Conservation (phyloP, 2,888 invertebrate genomes). For the Sarcophaga carnaria region DNA sequence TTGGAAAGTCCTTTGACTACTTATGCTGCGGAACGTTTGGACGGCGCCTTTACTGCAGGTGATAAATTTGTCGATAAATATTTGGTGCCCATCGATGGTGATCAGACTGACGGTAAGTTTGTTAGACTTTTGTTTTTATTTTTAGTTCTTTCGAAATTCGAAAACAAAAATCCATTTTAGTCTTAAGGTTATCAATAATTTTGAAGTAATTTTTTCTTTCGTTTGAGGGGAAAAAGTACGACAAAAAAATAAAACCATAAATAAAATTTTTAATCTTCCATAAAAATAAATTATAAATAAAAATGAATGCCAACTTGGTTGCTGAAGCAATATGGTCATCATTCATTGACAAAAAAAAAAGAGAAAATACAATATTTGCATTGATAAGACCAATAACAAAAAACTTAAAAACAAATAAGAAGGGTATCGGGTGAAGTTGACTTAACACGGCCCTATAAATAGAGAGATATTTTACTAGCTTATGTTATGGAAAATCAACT, state of each 20-base stretch:
- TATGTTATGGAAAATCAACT: too few relatives aligned
- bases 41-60: conserved; percentile 89
- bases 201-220: background rate
- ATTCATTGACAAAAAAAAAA: background rate
- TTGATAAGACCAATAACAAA: background rate
- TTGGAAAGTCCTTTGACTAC: conserved; percentile 87
- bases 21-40: conserved; percentile 88
- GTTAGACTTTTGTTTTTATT: conserved; percentile 15
- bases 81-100: conserved; percentile 85
- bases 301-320: background rate
- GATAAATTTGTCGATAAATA: conserved; percentile 92
- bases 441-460: background rate
- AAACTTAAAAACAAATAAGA: background rate
- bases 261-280: background rate
- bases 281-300: background rate
- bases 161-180: conserved; percentile 35
- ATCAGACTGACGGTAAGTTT: conserved; percentile 85
- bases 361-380: background rate
- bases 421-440: background rate
- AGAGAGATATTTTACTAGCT: background rate
- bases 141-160: background rate
- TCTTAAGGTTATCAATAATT: conserved; percentile 71
- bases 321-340: background rate
- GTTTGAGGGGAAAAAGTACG: background rate
- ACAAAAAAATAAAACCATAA: background rate